Base-by-base conservation (phyloP, 2,113 vertebrate species). In the Ranitomeya imitator region DNA sequence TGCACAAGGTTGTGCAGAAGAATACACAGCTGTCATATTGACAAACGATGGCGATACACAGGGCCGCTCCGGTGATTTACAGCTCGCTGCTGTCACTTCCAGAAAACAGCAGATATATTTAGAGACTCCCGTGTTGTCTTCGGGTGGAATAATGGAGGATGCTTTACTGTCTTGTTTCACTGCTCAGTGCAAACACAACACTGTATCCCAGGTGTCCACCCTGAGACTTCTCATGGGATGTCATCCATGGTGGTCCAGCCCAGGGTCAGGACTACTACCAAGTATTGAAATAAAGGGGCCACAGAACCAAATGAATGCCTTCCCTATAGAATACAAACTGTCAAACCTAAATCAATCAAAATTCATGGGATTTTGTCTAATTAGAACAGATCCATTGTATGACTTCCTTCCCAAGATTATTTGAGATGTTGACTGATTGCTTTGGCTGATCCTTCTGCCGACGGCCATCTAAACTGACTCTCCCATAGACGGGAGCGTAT, bases 1-100 rank as follows among this genome's bases (percentile, higher is more conserved):
- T 21, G 73, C 54, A 19, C 80, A 77, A 76, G 67, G 86, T 61
- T 76, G 79, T 76, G n/a, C 4, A 18, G 71, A 76, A 63, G 71
- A 76, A 76, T 76, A 18, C 86, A 60, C 59, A 76, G 19, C 61
- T 88, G 86, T 88, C 86, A 88, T 83, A 65, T 83, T 88, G 86
- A 88, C 45, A 83, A 88, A 88, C 65, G 37, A 77, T 26, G 4
- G 79, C 18, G 23, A 87, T 45, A 74, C 54, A 23, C 18, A 4
- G 6, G 86, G 79, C 12, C 12, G 59, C 55, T 61, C 12, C 54
- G 51, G 26, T 88, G 86, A 88, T 88, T 88, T 88, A 88, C 80
- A 61, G 67, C 71, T 15, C 71, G 4, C 16, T 21, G 26, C 8
- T 77, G 79, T 82, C 86, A 82, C 67, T 31, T 57, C 57, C 52